These are phyloP conservation scores for Bellardia bayeri DNA, from an alignment of 2,888 invertebrate species.

Conservation along the genomic window DNA sequence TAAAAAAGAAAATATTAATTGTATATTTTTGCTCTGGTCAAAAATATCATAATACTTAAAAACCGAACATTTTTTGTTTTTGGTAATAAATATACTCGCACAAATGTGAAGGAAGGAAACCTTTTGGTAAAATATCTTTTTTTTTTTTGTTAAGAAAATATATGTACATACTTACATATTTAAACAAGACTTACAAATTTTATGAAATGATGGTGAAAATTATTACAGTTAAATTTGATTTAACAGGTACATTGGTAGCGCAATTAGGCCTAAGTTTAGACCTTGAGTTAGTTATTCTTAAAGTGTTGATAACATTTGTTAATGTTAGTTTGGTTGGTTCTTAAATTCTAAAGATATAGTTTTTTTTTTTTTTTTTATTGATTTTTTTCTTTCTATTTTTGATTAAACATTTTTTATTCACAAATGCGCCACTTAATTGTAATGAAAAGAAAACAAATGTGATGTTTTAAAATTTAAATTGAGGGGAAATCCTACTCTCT, in stretches of 20 bases:
- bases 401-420: slow-evolving; percentile 15
- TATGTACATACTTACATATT: too few species aligned
- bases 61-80: slow-evolving; percentile 31
- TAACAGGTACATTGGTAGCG: slow-evolving; percentile 82
- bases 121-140: slow-evolving; percentile 14
- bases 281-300: slow-evolving; percentile 44
- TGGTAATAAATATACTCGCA: too few species aligned
- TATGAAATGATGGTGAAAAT: slow-evolving; percentile 24
- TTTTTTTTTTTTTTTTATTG: not conserved
- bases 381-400: not conserved
- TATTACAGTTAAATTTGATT: slow-evolving; percentile 61
- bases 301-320: slow-evolving; percentile 43
- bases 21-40: slow-evolving; percentile 83
- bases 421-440: slow-evolving; percentile 61
- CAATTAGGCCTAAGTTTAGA: slow-evolving; percentile 67
- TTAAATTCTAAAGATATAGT: slow-evolving; percentile 46
- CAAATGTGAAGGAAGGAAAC: slow-evolving; percentile 8
- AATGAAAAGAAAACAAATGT: slow-evolving; percentile 14
- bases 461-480: slow-evolving; percentile 11
- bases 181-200: slow-evolving; percentile 62
- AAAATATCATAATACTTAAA: slow-evolving; percentile 82
- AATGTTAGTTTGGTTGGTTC: slow-evolving; percentile 28
- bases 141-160: slow-evolving; percentile 12
- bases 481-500: not conserved
- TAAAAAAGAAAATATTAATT: slow-evolving; percentile 78